Evolutionary conservation across 2,888 invertebrate genomes (phyloP), one percentile per base, ranked within the genome.

Genomic region (Epinotia demarniana): DNA sequence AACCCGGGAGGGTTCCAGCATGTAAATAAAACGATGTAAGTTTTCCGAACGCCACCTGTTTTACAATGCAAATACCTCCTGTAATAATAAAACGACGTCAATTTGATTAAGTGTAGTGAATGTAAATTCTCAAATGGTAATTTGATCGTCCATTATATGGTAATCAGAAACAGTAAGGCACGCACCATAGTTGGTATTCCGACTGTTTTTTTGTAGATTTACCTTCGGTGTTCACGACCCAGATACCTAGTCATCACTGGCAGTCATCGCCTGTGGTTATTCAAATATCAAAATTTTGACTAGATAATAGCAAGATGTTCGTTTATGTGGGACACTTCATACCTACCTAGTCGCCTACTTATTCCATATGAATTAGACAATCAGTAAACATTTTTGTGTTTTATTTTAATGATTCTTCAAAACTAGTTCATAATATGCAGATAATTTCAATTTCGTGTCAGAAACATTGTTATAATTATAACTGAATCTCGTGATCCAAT

Each of bases 111-210:
- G 81, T 84, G 85, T 83, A 81, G 82, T 84, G 85, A 85, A 87
- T 84, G 82, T 84, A 83, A 83, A 85, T 86, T 85, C 78, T 81
- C 83, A 84, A 85, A 88, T 89, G 84, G 84, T 87, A 85, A 85
- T 87, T 81, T 86, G 82, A 86, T 86, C 85, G 83, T 83, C 84
- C 84, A 89, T 89, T 90, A 89, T 86, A 89, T 89, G 87, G 84
- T 88, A 87, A 90, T 88, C 84, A 85, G 82, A 84, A 86, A 85
- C 84, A 85, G 84, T 86, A 86, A 83, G 81, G 82, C 83, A 81
- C 84, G 80, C 70, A 72, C 72, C 49, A 64, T 64, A 60, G 63
- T 76, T 43, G 62, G 49, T 69, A 53, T 71, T 33, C 60, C 39
- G 60, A 27, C 58, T 75, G 66, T 33, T 75, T 75, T 73, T 62